Evolutionary conservation across 2,113 vertebrate genomes (phyloP).

Genomic region (Gymnogyps californianus): DNA sequence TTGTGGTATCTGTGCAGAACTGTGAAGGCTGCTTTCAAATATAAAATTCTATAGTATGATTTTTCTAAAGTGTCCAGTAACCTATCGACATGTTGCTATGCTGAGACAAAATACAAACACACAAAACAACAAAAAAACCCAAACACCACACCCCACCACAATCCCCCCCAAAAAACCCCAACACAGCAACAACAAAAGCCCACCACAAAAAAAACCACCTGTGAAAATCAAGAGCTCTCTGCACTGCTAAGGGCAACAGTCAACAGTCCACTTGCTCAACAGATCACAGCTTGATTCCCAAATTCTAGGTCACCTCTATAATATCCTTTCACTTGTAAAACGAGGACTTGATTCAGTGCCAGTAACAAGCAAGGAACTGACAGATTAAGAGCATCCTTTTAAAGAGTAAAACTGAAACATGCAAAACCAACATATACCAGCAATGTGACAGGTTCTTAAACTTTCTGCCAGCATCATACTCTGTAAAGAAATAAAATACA

Average conservation of each 20-base stretch:
- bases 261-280: neutral
- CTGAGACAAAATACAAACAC: neutral
- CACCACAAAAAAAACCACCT: neutral
- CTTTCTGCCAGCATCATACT: neutral
- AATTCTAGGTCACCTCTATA: slow-evolving; percentile 35
- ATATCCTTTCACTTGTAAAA: neutral
- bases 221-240: neutral
- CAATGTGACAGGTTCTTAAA: neutral
- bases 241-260: neutral
- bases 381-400: neutral
- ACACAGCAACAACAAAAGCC: neutral
- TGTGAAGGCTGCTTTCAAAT: neutral
- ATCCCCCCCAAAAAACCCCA: neutral
- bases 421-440: neutral
- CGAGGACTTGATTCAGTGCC: neutral
- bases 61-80: neutral
- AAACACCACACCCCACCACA: too few species aligned
- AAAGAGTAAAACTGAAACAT: neutral
- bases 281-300: neutral
- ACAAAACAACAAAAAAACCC: too few species aligned
- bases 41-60: neutral
- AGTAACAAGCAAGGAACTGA: neutral
- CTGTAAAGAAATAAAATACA: neutral
- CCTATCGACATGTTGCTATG: neutral
- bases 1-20: neutral